Base-by-base conservation (phyloP, 2,113 vertebrate species). In the Pungitius pungitius region DNA sequence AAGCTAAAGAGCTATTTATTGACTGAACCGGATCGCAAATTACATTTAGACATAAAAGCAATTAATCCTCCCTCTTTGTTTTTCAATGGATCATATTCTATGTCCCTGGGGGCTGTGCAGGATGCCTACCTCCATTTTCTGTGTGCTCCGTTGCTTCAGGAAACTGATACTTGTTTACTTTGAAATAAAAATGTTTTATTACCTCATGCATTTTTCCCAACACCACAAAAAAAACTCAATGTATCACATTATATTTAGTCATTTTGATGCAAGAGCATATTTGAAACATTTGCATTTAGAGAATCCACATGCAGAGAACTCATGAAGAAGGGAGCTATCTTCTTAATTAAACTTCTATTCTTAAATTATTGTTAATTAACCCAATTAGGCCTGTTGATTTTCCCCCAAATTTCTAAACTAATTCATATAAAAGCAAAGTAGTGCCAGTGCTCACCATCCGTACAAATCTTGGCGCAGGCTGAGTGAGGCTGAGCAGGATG, bases 141-240 rank as follows among this genome's bases (percentile, higher is more conserved):
- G 30, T 72, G 42, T 59, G 18, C 14, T 69, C 35, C n/a, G 51
- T 26, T 74, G 26, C 42, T 55, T 56, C n/a, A 54, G 65, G 60
- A 71, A 51, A 69, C 18, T 33, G 35, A 57, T 54, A 15, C 27
- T 5, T 20, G 26, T 76, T 71, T 78, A 56, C 63, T 82, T 30
- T 12, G 43, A 86, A 80, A 76, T 78, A 86, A 87, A 86, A 59
- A 45, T 20, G 8, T 45, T 83, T 60, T 83, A 71, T 82, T 85
- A 84, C 62, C 22, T 52, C n/a, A 26, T 22, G 64, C 5, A 58
- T 62, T 1, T 43, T 56, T 2, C 3, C 26, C 14, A 11, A 45
- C 54, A 18, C 27, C 40, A 22, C 6, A 58, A 42, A 27, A 42
- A 27, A 22, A 7, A 0, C 3, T 11, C 2, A 55, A 2, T 18